Base-by-base conservation (phyloP, 2,113 vertebrate species). In the Paramisgurnus dabryanus region DNA sequence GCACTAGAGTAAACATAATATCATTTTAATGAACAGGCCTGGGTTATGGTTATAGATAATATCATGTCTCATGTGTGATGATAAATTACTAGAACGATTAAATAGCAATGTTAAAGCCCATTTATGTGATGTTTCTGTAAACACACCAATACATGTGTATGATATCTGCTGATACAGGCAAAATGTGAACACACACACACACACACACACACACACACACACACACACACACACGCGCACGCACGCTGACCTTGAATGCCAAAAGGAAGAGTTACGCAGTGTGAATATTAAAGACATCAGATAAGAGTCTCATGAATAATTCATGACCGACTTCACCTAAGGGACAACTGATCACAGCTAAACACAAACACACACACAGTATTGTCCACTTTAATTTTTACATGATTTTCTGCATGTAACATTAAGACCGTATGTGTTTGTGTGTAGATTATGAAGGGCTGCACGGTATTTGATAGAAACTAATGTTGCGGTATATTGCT, bases 221-320 rank as follows among this genome's bases (percentile, higher is more conserved):
- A 47, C 15, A 47, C 13, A 27, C 65, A 74, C 49, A 4, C 39
- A 69, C 66, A 1, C 22, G 1, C 34, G 47, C 43, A 66, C 49
- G 47, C 61, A 80, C 78, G 64, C 60, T 68, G 66, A 81, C 82
- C 82, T 84, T 84, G 83, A 76, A 67, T 50, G 53, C 60, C 22
- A 71, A 49, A 41, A 65, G 61, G 71, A 68, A 64, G 60, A 61
- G 78, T 18, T 79, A 6, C 4, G 47, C 61, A 63, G 57, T 8
- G 34, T 69, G 83, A 82, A 86, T 84, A 84, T 81, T 73, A 83
- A 87, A 68, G 11, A 41, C 58, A 67, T 67, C 47, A 74, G 70
- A 43, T 15, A 39, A 34, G 63, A 13, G 53, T 10, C 60, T 67
- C 17, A 67, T 85, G 84, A 83, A 86, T 85, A 73, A 85, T 84